Conservation (phyloP, 2,888 invertebrate genomes). For the Monochamus alternatus region DNA sequence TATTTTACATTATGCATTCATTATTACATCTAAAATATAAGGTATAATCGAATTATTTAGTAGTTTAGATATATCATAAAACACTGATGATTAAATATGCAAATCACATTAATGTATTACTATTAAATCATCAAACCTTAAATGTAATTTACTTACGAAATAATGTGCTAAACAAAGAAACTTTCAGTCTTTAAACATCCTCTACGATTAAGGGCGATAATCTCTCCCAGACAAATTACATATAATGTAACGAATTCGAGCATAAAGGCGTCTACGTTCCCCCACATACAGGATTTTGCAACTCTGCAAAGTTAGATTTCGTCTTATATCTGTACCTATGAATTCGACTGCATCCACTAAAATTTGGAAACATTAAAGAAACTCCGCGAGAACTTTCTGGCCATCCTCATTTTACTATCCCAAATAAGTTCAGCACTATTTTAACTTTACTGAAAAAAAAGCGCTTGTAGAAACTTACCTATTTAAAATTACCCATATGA, state of each 20-base stretch:
- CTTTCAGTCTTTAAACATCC: neutral
- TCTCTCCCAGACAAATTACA: constrained; percentile 26
- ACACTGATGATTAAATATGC: too few relatives aligned
- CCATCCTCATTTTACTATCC: constrained; percentile 49
- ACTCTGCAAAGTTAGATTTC: constrained; percentile 19
- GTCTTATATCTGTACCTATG: constrained; percentile 19
- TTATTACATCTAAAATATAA: too few relatives aligned
- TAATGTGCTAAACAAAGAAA: too few relatives aligned
- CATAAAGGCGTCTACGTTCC: constrained; percentile 28
- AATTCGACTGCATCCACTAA: constrained; percentile 42
- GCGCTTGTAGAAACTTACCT: too few relatives aligned
- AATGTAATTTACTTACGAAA: too few relatives aligned
- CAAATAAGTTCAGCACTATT: constrained; percentile 48
- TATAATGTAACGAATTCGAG: constrained; percentile 19
- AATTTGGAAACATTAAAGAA: constrained; percentile 45
- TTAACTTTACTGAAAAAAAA: constrained; percentile 10
- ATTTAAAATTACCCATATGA: too few relatives aligned
- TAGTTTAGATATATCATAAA: too few relatives aligned
- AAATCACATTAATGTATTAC: too few relatives aligned
- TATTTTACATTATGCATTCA: too few relatives aligned
- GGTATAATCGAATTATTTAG: too few relatives aligned
- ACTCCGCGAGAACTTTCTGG: constrained; percentile 46
- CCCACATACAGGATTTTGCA: constrained; percentile 12
- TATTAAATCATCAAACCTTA: too few relatives aligned
- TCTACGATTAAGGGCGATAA: constrained; percentile 20